Evolutionary conservation across 2,797 vertebrate species (phyloP), one percentile per base, ranked within the genome.

Genomic region (Euphonia xanthogaster): DNA sequence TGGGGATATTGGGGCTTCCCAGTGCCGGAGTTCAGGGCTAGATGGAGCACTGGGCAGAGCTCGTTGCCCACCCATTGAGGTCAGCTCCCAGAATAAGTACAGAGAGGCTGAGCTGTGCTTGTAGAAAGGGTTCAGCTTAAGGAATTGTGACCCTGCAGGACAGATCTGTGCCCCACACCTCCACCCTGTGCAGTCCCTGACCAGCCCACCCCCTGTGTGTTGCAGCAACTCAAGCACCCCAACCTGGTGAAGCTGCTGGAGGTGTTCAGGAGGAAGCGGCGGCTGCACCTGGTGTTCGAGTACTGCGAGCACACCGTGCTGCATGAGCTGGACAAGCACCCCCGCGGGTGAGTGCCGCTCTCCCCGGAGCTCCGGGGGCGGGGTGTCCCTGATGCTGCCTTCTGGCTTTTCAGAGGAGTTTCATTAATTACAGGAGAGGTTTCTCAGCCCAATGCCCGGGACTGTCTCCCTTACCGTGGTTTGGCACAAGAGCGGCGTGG

Each of bases 261-360:
- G 58, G 99, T 99, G 93, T 99, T 99, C 93, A 97, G 99, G 37
- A 98, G 98, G 50, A 99, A 99, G 79, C 93, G 99, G 88, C 99
- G 98, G 86, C 98, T 99, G 40, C 99, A 99, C 96, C 97, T 99
- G 68, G 99, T 99, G 78, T 99, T 99, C 5, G 99, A 99, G 75
- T 99, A 99, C 97, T 99, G 99, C 4, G 99, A 99, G 93, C 99
- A 99, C 98, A 99, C 99, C 0, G 99, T 99, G 40, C 99, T 99
- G 54, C 98, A 99, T 0, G 99, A 99, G 96, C 97, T 99, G 97
- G 98, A 99, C 97, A 98, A 98, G 83, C 98, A 99, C 88, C 99
- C 99, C 19, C 93, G 94, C 89, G 99, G 99, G 99, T 99, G 96
- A 97, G 99, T 98, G 85, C 25, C n/a, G 10, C 7, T 48, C 5